phyloP scores from a whole-genome alignment of 2,113 vertebrate species.

The Syngnathus floridae region DNA sequence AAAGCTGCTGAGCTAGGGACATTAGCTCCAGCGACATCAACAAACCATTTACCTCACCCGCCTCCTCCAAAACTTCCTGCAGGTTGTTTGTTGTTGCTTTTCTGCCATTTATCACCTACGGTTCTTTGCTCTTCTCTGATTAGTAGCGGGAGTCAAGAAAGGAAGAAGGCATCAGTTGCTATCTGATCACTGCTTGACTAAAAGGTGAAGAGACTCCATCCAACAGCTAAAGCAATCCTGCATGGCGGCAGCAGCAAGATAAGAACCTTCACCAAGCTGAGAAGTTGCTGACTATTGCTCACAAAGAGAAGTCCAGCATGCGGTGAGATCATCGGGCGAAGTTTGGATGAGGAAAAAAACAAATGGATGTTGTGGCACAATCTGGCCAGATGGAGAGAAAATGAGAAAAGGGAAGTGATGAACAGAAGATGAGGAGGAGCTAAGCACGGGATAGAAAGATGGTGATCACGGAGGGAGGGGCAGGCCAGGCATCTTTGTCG shows the following conservation, averaged over 20 bases:
- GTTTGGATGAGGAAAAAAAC: neutral
- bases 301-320: conserved; percentile 12
- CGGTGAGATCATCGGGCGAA: neutral
- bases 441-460: neutral
- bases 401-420: neutral
- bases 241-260: conserved; percentile 36
- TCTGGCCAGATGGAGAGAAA: neutral
- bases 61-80: conserved; percentile 40
- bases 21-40: conserved; percentile 41
- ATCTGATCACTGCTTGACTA: conserved; percentile 63
- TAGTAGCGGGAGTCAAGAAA: conserved; percentile 31
- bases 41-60: conserved; percentile 50
- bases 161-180: conserved; percentile 49
- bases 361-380: neutral
- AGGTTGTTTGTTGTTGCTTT: conserved; percentile 35
- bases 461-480: neutral
- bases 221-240: conserved; percentile 56
- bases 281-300: conserved; percentile 45
- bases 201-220: conserved; percentile 54
- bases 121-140: conserved; percentile 26
- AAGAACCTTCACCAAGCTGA: neutral
- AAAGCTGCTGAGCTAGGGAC: conserved; percentile 88
- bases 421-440: neutral
- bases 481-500: conserved; percentile 14
- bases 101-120: conserved; percentile 34